Conservation (phyloP, 2,113 vertebrate species). For the Dipodomys spectabilis region DNA sequence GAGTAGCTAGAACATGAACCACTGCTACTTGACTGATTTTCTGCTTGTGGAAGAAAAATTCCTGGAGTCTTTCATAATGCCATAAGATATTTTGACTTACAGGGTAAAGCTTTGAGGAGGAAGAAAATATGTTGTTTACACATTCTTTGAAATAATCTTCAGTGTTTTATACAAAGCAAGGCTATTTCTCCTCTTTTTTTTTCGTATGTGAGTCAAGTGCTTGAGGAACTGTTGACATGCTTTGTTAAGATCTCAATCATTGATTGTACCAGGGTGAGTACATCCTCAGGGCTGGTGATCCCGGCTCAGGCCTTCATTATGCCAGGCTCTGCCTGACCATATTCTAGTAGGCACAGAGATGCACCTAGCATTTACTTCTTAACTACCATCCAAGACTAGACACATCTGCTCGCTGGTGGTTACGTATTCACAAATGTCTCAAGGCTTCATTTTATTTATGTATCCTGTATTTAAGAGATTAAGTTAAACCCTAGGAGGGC, state of each 20-base stretch:
- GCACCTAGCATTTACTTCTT: background rate
- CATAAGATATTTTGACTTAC: background rate
- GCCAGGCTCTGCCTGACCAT: background rate
- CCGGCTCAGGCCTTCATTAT: background rate
- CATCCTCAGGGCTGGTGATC: background rate
- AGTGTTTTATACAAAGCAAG: background rate
- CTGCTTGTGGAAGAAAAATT: background rate
- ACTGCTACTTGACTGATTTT: too few relatives aligned
- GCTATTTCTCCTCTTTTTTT: background rate
- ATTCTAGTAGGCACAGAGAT: background rate
- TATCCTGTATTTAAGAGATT: background rate
- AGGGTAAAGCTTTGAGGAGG: background rate
- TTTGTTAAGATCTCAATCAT: background rate
- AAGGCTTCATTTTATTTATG: background rate
- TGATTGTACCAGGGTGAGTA: too few relatives aligned
- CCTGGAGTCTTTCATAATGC: background rate
- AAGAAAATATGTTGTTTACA: background rate
- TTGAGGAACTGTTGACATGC: background rate
- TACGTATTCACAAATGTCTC: conserved; percentile 3
- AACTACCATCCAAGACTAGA: background rate
- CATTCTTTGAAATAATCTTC: background rate
- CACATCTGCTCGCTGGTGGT: background rate
- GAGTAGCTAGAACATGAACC: too few relatives aligned
- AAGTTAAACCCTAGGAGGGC: background rate
- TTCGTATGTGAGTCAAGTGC: background rate